These are phyloP conservation scores for Eremophila alpestris DNA, from an alignment of 2,797 vertebrate species.

Conservation along the genomic window DNA sequence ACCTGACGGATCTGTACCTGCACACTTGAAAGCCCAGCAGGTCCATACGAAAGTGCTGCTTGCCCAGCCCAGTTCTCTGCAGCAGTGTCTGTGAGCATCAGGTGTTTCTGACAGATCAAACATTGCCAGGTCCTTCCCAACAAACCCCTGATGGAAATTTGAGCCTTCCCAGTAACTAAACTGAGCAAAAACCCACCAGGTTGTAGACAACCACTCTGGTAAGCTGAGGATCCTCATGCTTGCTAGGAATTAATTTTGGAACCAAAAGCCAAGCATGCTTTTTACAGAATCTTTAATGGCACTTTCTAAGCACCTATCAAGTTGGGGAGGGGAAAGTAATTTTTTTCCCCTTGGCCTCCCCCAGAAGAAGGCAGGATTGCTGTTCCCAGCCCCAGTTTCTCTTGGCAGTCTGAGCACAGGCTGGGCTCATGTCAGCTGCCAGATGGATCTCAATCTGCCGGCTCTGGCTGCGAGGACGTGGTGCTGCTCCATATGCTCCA, in stretches of 20 bases:
- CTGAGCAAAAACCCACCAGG: background rate
- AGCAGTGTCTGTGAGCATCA: background rate
- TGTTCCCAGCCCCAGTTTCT: background rate
- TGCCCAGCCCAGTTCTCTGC: background rate
- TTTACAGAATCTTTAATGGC: background rate
- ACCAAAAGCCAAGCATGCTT: background rate
- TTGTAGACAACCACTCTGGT: background rate
- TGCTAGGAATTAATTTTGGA: background rate
- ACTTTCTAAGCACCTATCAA: background rate
- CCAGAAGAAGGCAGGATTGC: accelerated
- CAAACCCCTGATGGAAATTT: accelerated
- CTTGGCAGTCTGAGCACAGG: background rate
- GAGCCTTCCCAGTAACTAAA: background rate
- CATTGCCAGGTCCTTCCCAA: background rate
- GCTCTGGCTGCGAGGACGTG: background rate
- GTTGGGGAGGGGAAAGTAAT: accelerated
- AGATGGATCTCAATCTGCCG: slow-evolving; percentile 47
- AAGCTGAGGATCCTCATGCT: background rate
- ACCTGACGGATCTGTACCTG: background rate
- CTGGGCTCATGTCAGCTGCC: background rate
- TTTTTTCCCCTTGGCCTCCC: background rate
- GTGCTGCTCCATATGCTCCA: background rate
- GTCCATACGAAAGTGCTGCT: background rate
- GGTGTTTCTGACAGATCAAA: background rate
- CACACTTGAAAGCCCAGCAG: background rate